Evolutionary conservation across 2,797 vertebrate genomes (phyloP).

Genomic region (Jordanella pulchra): DNA sequence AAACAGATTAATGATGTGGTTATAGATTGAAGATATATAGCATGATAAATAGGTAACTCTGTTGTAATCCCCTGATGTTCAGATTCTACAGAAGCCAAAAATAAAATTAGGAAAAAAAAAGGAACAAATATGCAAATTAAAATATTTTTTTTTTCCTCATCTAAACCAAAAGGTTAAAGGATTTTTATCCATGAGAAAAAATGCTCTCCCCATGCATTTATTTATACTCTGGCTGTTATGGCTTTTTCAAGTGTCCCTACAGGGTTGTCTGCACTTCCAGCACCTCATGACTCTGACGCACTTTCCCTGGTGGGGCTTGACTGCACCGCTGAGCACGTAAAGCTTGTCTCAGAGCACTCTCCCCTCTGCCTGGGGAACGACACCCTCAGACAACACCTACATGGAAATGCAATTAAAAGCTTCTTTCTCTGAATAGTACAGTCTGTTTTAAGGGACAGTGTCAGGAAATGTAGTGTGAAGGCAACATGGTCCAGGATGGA

Average conservation of each 20-base stretch:
- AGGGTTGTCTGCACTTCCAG: constrained; percentile 73
- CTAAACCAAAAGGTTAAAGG: constrained; percentile 73
- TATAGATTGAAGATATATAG: constrained; percentile 36
- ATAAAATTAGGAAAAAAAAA: constrained; percentile 50
- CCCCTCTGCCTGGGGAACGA: constrained; percentile 69
- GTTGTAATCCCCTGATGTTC: constrained; percentile 34
- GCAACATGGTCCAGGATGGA: constrained; percentile 59
- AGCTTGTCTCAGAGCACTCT: constrained; percentile 76
- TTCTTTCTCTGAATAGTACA: constrained; percentile 69
- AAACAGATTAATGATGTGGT: constrained; percentile 44
- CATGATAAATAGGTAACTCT: constrained; percentile 37
- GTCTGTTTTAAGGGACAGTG: constrained; percentile 62
- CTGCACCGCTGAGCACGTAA: constrained; percentile 71
- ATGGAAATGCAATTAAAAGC: constrained; percentile 84
- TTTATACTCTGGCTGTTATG: constrained; percentile 79
- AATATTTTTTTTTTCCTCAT: constrained; percentile 60
- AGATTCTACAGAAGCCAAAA: constrained; percentile 44
- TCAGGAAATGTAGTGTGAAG: constrained; percentile 64
- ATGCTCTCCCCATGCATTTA: constrained; percentile 80
- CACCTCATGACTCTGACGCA: constrained; percentile 69
- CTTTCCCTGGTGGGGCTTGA: constrained; percentile 68
- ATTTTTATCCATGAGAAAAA: constrained; percentile 77
- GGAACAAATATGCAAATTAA: constrained; percentile 63
- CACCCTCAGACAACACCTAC: constrained; percentile 77
- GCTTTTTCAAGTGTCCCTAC: constrained; percentile 77